A percentile compares a stretch with the other conserved stretches of the same genome.
phyloP scores from a whole-genome alignment of 2,113 vertebrate species.

The Gallinago undulata region DNA sequence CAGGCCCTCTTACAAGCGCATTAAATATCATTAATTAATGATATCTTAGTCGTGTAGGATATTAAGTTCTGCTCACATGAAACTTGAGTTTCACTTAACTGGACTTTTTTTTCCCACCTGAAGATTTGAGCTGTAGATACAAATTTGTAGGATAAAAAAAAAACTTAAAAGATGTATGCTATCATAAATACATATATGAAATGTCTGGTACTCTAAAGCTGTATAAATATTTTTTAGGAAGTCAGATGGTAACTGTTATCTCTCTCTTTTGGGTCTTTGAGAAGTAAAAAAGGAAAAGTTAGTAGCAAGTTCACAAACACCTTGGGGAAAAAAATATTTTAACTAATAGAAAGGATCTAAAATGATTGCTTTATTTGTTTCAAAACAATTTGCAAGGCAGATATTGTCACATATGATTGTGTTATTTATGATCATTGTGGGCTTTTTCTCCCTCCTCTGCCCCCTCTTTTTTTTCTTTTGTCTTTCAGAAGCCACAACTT shows the following conservation, averaged over 20 bases:
- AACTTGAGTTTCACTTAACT: not conserved
- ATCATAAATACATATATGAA: not conserved
- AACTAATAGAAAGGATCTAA: not conserved
- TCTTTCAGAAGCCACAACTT: not conserved
- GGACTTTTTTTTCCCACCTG: not conserved
- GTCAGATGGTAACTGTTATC: not conserved
- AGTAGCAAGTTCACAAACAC: rapidly evolving
- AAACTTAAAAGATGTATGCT: not conserved
- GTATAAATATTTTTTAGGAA: not conserved
- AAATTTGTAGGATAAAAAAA: not conserved
- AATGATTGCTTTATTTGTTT: not conserved
- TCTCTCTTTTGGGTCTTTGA: not conserved
- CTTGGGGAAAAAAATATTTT: not conserved
- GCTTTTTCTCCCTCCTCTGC: rapidly evolving
- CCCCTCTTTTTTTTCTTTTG: not conserved
- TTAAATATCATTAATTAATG: not conserved
- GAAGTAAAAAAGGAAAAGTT: not conserved
- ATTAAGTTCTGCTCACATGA: not conserved
- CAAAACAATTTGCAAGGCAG: not conserved
- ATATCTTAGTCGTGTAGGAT: not conserved
- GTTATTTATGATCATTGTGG: not conserved
- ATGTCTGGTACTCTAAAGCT: not conserved
- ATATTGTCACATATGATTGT: not conserved
- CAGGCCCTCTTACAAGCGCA: not conserved
- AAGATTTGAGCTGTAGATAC: not conserved